A percentile compares a stretch with the other conserved stretches of the same genome.
These are phyloP conservation scores for Streptopelia turtur DNA, from an alignment of 2,797 vertebrate species.

Conservation along the genomic window DNA sequence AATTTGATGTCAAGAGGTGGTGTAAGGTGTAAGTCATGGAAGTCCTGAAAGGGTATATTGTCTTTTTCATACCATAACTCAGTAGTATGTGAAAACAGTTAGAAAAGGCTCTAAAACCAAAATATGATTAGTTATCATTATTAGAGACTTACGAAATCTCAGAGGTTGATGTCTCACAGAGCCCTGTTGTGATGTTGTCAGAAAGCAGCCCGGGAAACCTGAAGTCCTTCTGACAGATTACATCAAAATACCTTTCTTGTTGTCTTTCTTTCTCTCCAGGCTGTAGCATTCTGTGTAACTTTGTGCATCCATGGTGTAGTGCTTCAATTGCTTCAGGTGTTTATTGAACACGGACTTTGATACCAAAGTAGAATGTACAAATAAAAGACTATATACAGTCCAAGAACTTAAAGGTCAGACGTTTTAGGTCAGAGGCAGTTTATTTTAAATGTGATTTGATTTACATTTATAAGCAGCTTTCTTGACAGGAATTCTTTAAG, in stretches of 20 bases:
- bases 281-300: background rate
- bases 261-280: background rate
- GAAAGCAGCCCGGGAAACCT: background rate
- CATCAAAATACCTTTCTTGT: background rate
- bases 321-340: background rate
- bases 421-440: constrained; percentile 84
- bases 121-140: background rate
- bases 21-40: background rate
- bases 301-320: background rate
- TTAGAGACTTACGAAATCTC: rapidly evolving
- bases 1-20: background rate
- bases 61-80: background rate
- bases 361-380: background rate
- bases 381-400: background rate
- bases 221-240: background rate
- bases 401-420: background rate
- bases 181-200: rapidly evolving
- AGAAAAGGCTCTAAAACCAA: background rate
- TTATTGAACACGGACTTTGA: background rate
- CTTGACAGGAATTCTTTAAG: constrained; percentile 87
- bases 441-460: constrained; percentile 90
- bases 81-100: background rate
- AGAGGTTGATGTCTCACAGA: rapidly evolving
- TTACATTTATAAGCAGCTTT: constrained; percentile 95
- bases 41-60: background rate